Evolutionary conservation across 2,113 vertebrate genomes (phyloP), one percentile per base, ranked within the genome.

Genomic region (Hoplias malabaricus): DNA sequence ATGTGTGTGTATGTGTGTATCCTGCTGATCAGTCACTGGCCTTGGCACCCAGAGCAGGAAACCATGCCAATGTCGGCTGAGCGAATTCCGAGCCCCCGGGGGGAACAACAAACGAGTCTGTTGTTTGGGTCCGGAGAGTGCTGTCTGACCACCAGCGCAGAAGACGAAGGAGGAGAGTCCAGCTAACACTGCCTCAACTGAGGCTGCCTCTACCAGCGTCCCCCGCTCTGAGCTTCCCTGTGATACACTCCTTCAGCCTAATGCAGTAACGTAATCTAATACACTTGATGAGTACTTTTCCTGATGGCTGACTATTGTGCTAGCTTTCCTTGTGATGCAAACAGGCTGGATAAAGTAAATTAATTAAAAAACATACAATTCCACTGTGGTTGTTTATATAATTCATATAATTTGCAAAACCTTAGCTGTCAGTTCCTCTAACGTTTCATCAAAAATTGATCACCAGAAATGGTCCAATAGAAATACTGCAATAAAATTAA

Each of bases 31-130:
- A 74, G 80, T 77, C 80, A 77, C 74, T 68, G 78, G 80, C 78
- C 78, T 80, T 84, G 83, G 83, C 83, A 84, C 65, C 70, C 74
- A 75, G 53, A 59, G 4, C 77, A 43, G 65, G 65, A 80, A 79
- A 68, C 63, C 67, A 76, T 83, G 84, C 84, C 81, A 83, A 81
- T 65, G 81, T 85, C 84, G 81, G 78, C 81, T 81, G 79, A 85
- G 81, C 69, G 54, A 73, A 85, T 85, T 83, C 84, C 79, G 29
- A 81, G 79, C 75, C 78, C 78, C 79, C 75, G 19, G 68, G 69
- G 69, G 75, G 68, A 77, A 83, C 61, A 80, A 85, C 78, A 85
- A 85, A 78, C 61, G 54, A 76, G 34, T 63, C 83, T 82, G 80
- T 85, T 85, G 83, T 84, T 75, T 79, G 75, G 56, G 69, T 63